Evolutionary conservation across 2,113 vertebrate species (phyloP).

Genomic region (Zapornia atra): DNA sequence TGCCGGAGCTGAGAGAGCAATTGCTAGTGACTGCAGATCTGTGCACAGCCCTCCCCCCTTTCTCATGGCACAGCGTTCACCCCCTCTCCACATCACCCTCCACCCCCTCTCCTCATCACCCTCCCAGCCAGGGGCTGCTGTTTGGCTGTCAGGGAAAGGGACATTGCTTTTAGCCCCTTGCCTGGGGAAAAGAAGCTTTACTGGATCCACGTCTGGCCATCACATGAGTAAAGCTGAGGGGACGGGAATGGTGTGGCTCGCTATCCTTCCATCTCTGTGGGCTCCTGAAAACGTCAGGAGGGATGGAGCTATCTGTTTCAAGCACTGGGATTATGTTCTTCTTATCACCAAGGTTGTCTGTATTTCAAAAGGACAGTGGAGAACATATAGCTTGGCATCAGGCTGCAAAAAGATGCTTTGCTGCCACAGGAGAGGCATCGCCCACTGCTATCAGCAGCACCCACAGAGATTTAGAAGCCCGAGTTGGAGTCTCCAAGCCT

Average conservation of each 20-base stretch:
- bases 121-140: background rate
- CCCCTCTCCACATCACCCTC: background rate
- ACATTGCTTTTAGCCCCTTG: background rate
- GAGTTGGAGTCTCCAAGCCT: background rate
- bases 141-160: background rate
- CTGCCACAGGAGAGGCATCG: background rate
- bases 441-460: background rate
- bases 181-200: background rate
- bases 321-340: background rate
- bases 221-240: background rate
- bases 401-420: background rate
- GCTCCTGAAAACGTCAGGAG: background rate
- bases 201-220: fast-evolving
- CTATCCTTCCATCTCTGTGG: background rate
- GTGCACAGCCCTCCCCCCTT: background rate
- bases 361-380: background rate
- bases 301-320: background rate
- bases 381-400: background rate
- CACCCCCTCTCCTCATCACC: background rate
- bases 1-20: background rate
- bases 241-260: background rate
- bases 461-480: background rate
- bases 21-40: background rate
- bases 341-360: background rate
- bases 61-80: fast-evolving